phyloP scores from a whole-genome alignment of 2,888 invertebrate genomes.

The Drosophila tripunctata region DNA sequence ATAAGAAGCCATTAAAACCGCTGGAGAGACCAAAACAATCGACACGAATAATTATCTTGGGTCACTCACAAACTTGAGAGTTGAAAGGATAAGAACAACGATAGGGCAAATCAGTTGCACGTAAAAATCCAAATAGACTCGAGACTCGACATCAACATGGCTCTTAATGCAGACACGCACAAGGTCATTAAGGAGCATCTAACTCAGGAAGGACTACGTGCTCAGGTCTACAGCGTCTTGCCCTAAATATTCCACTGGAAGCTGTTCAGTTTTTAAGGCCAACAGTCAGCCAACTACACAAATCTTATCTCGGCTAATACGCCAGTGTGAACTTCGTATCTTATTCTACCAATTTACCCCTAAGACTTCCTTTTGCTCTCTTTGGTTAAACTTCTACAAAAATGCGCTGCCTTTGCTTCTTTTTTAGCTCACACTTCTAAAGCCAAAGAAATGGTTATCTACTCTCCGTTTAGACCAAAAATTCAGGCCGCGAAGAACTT shows the following conservation, averaged over 20 bases:
- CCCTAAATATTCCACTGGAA: conserved; percentile 1
- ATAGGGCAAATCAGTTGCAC: conserved; percentile 2
- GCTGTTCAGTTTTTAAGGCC: conserved; percentile 9
- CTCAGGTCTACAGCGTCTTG: conserved; percentile 7
- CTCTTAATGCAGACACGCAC: conserved; percentile 21
- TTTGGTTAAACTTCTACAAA: too few species aligned
- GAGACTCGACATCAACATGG: too few species aligned
- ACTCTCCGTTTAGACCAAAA: too few species aligned
- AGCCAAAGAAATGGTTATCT: too few species aligned
- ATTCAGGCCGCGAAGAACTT: background rate
- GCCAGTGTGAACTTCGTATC: conserved; percentile 1
- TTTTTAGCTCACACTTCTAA: background rate
- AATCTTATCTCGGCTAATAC: conserved; percentile 10
- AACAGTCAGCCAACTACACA: conserved; percentile 17
- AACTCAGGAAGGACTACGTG: conserved; percentile 33
- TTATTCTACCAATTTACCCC: background rate
- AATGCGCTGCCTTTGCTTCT: too few species aligned
- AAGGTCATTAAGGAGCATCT: conserved; percentile 28
- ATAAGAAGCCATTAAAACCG: conserved; percentile 59
- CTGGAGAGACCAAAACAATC: conserved; percentile 33
- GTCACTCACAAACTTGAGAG: conserved; percentile 15
- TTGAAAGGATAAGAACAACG: background rate
- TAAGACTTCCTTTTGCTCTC: background rate
- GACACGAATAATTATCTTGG: conserved; percentile 36
- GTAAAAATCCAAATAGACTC: background rate